A percentile compares a stretch with the other conserved stretches of the same genome.
Evolutionary conservation across 2,113 vertebrate species (phyloP).

Genomic region (Turdus rufiventris): DNA sequence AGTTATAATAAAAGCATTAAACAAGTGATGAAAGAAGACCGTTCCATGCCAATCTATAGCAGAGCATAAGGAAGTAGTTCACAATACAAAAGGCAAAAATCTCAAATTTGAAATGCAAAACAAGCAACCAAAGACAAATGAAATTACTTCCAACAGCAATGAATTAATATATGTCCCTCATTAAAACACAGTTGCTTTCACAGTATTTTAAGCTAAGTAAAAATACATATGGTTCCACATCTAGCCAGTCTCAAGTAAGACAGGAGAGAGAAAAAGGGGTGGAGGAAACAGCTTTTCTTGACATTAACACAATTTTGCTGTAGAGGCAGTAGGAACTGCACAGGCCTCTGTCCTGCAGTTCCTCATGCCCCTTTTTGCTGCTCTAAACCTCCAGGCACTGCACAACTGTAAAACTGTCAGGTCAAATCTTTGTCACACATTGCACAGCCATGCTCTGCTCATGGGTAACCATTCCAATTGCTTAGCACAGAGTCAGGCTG

Average conservation of each 20-base stretch:
- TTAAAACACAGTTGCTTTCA: not conserved
- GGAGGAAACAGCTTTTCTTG: not conserved
- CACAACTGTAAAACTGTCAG: conserved; percentile 66
- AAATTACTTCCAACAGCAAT: not conserved
- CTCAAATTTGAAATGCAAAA: not conserved
- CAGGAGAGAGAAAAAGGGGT: not conserved
- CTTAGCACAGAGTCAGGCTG: conserved; percentile 39
- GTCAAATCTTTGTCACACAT: conserved; percentile 64
- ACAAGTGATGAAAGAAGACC: not conserved
- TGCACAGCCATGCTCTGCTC: not conserved
- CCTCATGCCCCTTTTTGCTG: not conserved
- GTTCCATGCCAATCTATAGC: not conserved
- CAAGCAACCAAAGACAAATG: not conserved
- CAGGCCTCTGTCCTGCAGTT: not conserved
- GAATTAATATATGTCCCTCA: not conserved
- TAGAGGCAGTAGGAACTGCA: not conserved
- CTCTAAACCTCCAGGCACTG: conserved; percentile 28
- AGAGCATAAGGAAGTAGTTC: not conserved
- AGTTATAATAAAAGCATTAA: not conserved
- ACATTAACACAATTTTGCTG: not conserved
- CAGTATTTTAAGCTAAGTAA: not conserved
- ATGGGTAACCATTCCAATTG: not conserved
- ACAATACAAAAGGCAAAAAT: not conserved
- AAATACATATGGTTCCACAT: not conserved
- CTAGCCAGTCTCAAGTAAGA: not conserved